Conservation (phyloP, 2,888 invertebrate genomes). For the Philereme vetulata region DNA sequence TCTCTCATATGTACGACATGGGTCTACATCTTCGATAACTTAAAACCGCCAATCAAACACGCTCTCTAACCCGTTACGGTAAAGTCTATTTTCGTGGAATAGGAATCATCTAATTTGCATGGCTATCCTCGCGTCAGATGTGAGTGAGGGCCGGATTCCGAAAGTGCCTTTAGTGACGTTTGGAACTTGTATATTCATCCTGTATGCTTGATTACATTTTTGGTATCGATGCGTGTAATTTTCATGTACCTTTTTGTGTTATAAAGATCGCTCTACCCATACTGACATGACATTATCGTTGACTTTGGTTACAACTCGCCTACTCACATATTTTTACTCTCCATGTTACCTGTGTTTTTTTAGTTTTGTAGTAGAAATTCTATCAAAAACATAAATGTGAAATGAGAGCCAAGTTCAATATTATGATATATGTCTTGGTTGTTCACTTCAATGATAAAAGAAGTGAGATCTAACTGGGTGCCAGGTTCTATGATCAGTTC, state of each 20-base stretch:
- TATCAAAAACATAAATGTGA: too few relatives aligned
- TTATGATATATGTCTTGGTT: too few relatives aligned
- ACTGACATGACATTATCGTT: too few relatives aligned
- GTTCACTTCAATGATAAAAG: too few relatives aligned
- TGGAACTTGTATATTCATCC: conserved; percentile 51
- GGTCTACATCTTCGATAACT: conserved; percentile 36
- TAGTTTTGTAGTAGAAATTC: too few relatives aligned
- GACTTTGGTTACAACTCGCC: too few relatives aligned
- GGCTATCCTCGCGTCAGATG: conserved; percentile 51
- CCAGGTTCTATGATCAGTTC: too few relatives aligned
- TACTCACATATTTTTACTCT: too few relatives aligned
- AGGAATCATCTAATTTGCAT: conserved; percentile 49
- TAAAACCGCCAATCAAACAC: conserved; percentile 22
- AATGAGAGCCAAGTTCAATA: too few relatives aligned
- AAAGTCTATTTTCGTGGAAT: conserved; percentile 27
- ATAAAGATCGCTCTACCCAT: too few relatives aligned
- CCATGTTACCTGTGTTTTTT: too few relatives aligned
- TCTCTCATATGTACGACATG: conserved; percentile 45
- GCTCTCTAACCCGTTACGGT: conserved; percentile 16
- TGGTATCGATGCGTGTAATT: conserved; percentile 28
- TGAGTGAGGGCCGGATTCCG: conserved; percentile 48
- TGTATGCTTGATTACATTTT: conserved; percentile 39
- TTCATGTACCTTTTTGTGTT: not conserved
- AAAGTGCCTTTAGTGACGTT: conserved; percentile 47
- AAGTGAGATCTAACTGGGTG: too few relatives aligned